Conservation (phyloP, 2,888 invertebrate genomes). For the Vesta saturnalis region DNA sequence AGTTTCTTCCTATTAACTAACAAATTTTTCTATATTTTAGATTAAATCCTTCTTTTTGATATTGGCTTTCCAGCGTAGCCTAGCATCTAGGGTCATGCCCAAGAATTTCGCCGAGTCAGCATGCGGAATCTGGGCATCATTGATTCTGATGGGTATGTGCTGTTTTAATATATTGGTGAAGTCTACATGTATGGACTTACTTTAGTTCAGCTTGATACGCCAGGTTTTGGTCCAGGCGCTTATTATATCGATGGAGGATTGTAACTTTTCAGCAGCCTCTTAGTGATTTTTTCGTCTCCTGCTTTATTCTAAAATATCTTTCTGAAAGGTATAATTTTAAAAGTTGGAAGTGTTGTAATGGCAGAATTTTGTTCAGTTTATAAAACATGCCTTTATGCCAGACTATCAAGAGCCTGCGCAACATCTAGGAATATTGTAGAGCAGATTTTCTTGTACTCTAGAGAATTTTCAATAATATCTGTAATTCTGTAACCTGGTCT, state of each 20-base stretch:
- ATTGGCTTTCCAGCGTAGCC: neutral
- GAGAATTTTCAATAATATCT: neutral
- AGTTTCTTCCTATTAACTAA: no score
- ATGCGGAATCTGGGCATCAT: no score
- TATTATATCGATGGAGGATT: neutral
- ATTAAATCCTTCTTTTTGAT: no score
- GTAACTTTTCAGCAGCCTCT: neutral
- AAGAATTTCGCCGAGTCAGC: no score
- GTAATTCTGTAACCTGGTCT: no score
- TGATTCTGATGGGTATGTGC: no score
- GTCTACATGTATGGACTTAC: neutral
- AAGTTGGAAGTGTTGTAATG: neutral
- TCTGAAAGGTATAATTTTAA: neutral
- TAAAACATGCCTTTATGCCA: no score
- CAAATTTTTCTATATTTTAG: no score
- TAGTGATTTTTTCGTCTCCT: neutral
- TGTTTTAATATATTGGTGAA: neutral
- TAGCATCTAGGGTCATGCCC: no score
- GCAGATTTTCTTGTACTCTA: neutral
- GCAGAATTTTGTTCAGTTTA: neutral
- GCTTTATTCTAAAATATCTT: neutral
- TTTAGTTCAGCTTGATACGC: neutral
- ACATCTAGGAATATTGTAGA: neutral
- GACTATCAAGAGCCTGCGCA: neutral
- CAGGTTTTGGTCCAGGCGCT: neutral